These are phyloP conservation scores for Crotalus tigris DNA, from an alignment of 2,113 vertebrate species.

Conservation along the genomic window DNA sequence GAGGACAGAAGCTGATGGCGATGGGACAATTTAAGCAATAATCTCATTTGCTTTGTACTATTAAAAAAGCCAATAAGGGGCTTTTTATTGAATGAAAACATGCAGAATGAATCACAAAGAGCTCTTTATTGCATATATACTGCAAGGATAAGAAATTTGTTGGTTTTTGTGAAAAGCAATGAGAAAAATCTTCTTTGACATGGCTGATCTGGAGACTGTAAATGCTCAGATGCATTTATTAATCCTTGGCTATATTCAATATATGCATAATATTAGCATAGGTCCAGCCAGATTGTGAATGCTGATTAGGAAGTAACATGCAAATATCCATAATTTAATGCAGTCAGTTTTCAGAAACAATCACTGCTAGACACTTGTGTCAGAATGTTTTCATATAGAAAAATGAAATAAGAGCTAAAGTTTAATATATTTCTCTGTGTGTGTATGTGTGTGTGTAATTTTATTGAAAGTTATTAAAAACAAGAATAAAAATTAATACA, in stretches of 20 bases:
- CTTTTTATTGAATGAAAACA: constrained; percentile 74
- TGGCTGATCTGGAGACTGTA: constrained; percentile 59
- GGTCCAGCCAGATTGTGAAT: constrained; percentile 60
- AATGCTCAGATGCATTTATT: constrained; percentile 54
- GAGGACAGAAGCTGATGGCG: constrained; percentile 64
- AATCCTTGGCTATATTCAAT: constrained; percentile 46
- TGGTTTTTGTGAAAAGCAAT: constrained; percentile 66
- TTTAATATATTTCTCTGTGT: not conserved
- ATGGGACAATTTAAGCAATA: constrained; percentile 69
- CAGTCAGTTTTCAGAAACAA: constrained; percentile 55
- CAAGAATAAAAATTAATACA: not conserved
- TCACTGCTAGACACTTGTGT: constrained; percentile 58
- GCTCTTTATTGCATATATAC: constrained; percentile 67
- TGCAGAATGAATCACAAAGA: constrained; percentile 71
- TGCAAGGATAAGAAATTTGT: constrained; percentile 64
- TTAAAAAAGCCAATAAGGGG: constrained; percentile 66
- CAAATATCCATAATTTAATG: constrained; percentile 67
- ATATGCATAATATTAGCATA: constrained; percentile 61
- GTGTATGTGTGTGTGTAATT: not conserved
- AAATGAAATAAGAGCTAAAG: constrained; percentile 1
- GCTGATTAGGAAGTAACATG: constrained; percentile 65
- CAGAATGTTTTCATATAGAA: constrained; percentile 35
- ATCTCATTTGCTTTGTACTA: constrained; percentile 74
- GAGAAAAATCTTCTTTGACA: constrained; percentile 68
- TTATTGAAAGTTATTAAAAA: not conserved